A percentile compares a stretch with the other conserved stretches of the same genome.
Conservation (phyloP, 2,797 vertebrate genomes). For the Lepus townsendii region DNA sequence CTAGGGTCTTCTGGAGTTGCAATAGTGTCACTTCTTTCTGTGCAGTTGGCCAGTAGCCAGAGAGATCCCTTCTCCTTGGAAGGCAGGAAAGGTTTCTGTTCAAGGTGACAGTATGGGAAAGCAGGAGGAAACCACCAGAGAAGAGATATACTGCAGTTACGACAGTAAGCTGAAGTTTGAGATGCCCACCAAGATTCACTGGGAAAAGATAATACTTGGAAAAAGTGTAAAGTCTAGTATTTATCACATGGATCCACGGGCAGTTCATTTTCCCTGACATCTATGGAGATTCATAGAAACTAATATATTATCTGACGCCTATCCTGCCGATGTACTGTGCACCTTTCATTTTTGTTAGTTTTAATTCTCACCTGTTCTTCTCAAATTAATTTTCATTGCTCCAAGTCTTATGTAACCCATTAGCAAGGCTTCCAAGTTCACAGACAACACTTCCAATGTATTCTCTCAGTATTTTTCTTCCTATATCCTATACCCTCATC, state of each 20-base stretch:
- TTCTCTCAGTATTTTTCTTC: neutral
- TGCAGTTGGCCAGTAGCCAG: neutral
- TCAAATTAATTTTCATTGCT: slow-evolving; percentile 74
- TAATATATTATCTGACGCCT: slow-evolving; percentile 69
- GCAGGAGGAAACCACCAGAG: neutral
- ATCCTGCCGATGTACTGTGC: slow-evolving; percentile 25
- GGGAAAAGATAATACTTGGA: slow-evolving; percentile 83
- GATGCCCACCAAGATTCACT: slow-evolving; percentile 81
- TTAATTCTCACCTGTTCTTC: slow-evolving; percentile 63
- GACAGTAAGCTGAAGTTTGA: slow-evolving; percentile 51
- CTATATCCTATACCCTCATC: neutral
- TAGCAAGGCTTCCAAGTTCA: slow-evolving; percentile 54
- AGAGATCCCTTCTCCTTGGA: neutral
- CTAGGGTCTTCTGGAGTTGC: neutral
- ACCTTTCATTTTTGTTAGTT: slow-evolving; percentile 17
- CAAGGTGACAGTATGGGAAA: slow-evolving; percentile 35
- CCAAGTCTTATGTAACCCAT: slow-evolving; percentile 9
- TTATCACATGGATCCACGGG: slow-evolving; percentile 73
- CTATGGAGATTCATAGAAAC: slow-evolving; percentile 79
- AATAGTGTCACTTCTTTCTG: neutral
- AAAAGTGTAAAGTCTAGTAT: slow-evolving; percentile 81
- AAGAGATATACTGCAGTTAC: slow-evolving; percentile 63
- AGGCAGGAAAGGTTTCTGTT: slow-evolving; percentile 5
- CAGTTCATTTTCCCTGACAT: slow-evolving; percentile 77
- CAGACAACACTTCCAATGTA: slow-evolving; percentile 39